Base-by-base conservation (phyloP, 2,797 vertebrate species). In the Gastrophryne carolinensis region DNA sequence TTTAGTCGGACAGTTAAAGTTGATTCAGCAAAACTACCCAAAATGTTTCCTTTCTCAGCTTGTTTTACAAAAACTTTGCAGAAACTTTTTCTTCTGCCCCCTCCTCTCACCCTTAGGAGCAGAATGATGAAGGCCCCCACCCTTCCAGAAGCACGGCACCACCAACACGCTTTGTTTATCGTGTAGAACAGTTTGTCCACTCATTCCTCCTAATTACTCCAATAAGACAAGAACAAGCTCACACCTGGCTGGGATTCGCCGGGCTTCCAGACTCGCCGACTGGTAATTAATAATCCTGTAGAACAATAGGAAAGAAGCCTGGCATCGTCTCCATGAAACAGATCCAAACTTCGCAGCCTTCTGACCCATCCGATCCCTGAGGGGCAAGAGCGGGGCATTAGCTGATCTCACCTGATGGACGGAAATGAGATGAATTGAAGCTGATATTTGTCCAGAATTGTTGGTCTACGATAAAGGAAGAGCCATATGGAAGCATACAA, bases 231-330 rank as follows among this genome's bases (percentile, higher is more conserved):
- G 52, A 41, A 58, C 60, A 47, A 29, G 30, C 61, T 72, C 68
- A 63, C 72, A 79, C 77, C 79, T 81, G 63, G 65, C 66, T 73
- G 73, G 30, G 34, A 78, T 50, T 78, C 68, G 27, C 21, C 27
- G 21, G 3, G 60, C 54, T 26, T 11, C 56, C 80, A 75, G 71
- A 60, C 61, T 44, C 27, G 57, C 39, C 11, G 62, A 79, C 53
- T 78, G 56, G 78, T 73, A 73, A 54, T 72, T 77, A 80, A 75
- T 35, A 79, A 68, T 21, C 56, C 54, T 66, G 71, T 72, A n/a
- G 70, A 62, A 68, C 35, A 32, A 82, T 78, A 49, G 21, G n/a
- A 53, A 71, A 72, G 78, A 70, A 78, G 60, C 58, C 72, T 78
- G 75, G 75, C 75, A 72, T 17, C 61, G 37, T 64, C 29, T 62